These are phyloP conservation scores for Gavialis gangeticus DNA, from an alignment of 2,113 vertebrate genomes.

Conservation along the genomic window DNA sequence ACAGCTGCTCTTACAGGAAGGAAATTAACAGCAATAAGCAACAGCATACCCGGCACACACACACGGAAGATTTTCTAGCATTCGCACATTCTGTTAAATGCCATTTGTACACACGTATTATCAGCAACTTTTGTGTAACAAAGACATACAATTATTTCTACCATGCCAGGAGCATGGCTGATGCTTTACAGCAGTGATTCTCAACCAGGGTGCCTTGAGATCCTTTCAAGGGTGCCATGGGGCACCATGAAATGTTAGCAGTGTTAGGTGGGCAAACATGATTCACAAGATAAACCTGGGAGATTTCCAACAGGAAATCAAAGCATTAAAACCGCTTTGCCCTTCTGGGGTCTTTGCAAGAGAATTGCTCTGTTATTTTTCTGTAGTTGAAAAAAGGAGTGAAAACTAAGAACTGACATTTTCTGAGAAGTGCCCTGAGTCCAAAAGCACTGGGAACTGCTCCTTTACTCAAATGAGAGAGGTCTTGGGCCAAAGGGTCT, in stretches of 20 bases:
- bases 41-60: slow-evolving; percentile 49
- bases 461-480: neutral
- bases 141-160: slow-evolving; percentile 46
- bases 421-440: no score
- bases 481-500: neutral
- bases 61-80: slow-evolving; percentile 55
- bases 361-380: no score
- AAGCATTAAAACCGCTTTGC: no score
- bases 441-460: neutral
- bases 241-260: no score
- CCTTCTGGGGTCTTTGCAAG: no score
- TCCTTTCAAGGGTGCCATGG: no score
- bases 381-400: no score
- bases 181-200: neutral
- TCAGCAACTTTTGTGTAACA: slow-evolving; percentile 64
- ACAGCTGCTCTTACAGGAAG: slow-evolving; percentile 66
- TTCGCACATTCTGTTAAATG: slow-evolving; percentile 61
- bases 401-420: no score
- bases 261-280: no score
- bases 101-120: slow-evolving; percentile 64
- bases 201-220: no score
- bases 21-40: slow-evolving; percentile 45
- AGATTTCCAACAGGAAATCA: no score
- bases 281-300: no score
- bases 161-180: neutral